Percentiles rank a stretch among this genome's conserved stretches.
Conservation (phyloP, 2,888 invertebrate species). For the Conistra vaccinii region DNA sequence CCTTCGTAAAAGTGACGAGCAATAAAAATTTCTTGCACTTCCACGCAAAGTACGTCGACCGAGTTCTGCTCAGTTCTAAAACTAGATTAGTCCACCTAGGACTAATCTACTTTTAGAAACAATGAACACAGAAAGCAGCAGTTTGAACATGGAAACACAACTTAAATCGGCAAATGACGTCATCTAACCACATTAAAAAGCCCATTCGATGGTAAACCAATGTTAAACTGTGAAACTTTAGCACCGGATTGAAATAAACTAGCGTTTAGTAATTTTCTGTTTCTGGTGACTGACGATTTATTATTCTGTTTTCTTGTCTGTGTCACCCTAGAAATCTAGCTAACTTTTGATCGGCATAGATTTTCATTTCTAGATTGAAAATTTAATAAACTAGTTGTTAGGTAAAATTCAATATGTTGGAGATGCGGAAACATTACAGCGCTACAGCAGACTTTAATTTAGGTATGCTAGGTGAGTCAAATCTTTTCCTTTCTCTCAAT, state of each 20-base stretch:
- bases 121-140: conserved; percentile 15
- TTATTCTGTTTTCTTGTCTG: conserved; percentile 2
- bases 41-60: too few species aligned
- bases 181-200: conserved; percentile 32
- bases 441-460: not conserved
- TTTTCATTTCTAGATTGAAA: not conserved
- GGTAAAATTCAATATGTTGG: too few species aligned
- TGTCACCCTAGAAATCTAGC: not conserved
- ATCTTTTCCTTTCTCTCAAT: not conserved
- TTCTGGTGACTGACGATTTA: not conserved
- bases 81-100: too few species aligned
- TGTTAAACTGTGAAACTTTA: conserved; percentile 16
- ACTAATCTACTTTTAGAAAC: too few species aligned
- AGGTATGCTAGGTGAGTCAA: too few species aligned
- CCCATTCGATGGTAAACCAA: conserved; percentile 18
- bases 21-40: not conserved
- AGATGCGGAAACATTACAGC: too few species aligned
- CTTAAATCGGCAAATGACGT: conserved; percentile 29
- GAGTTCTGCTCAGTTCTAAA: too few species aligned
- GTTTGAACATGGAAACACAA: not conserved
- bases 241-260: conserved; percentile 30
- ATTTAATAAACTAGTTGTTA: not conserved
- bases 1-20: conserved; percentile 30
- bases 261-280: conserved; percentile 12
- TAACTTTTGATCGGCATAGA: not conserved